Percentiles rank a stretch among this genome's conserved stretches.
These are phyloP conservation scores for Drosophila sp. DNA, from an alignment of 1,140 invertebrate genomes.

Conservation along the genomic window DNA sequence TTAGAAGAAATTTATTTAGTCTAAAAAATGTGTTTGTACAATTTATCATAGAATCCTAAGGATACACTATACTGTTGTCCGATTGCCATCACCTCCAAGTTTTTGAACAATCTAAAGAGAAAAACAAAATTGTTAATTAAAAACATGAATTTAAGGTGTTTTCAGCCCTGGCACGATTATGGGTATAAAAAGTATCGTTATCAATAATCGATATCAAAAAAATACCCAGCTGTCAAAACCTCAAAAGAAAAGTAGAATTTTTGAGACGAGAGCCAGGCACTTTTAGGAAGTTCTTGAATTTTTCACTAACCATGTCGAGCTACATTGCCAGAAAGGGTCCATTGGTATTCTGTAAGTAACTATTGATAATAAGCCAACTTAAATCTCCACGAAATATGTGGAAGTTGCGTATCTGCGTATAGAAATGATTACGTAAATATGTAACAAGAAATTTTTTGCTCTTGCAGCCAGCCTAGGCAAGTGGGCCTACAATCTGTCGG, in stretches of 20 bases:
- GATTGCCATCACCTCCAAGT: constrained; percentile 76
- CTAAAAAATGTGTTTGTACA: constrained; percentile 55
- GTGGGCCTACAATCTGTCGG: constrained; percentile 88
- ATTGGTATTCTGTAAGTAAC: constrained; percentile 76
- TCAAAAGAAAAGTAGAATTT: constrained; percentile 46
- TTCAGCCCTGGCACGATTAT: background rate
- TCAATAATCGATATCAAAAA: constrained; percentile 34
- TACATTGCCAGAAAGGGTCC: constrained; percentile 81
- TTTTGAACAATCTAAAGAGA: constrained; percentile 72
- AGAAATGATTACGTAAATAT: constrained; percentile 80
- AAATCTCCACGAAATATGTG: background rate
- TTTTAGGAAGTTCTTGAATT: constrained; percentile 41
- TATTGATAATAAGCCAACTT: background rate
- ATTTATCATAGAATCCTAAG: constrained; percentile 43
- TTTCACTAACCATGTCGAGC: constrained; percentile 67
- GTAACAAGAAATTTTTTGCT: constrained; percentile 61
- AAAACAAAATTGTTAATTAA: background rate
- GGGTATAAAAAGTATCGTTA: constrained; percentile 13
- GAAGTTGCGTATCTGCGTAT: background rate
- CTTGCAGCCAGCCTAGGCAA: constrained; percentile 86
- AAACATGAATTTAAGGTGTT: constrained; percentile 1
- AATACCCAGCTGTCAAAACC: constrained; percentile 55
- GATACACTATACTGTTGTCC: constrained; percentile 74
- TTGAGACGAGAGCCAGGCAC: constrained; percentile 22
- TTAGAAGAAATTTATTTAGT: constrained; percentile 61